A percentile compares a stretch with the other conserved stretches of the same genome.
Evolutionary conservation across 2,797 vertebrate species (phyloP).

Genomic region (Pseudomugil tenellus): DNA sequence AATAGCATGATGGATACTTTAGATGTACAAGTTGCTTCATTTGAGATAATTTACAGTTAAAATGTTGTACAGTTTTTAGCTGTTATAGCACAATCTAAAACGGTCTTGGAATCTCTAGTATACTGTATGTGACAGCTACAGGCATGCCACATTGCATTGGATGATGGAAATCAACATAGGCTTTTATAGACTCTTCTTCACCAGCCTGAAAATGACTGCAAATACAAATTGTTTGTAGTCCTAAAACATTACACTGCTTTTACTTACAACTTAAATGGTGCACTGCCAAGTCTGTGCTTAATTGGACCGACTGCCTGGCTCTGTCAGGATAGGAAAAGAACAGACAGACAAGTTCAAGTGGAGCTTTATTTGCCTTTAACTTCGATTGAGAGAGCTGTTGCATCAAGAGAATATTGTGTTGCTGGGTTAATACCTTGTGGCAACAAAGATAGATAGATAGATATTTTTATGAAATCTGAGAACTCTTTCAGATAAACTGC

Average conservation of each 20-base stretch:
- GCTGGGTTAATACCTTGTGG: neutral
- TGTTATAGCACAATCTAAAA: neutral
- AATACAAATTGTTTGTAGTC: neutral
- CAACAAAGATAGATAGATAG: neutral
- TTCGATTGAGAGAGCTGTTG: neutral
- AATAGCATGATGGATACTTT: neutral
- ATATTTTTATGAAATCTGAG: neutral
- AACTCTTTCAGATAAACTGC: neutral
- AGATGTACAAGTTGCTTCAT: neutral
- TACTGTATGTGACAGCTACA: neutral
- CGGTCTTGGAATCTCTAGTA: neutral
- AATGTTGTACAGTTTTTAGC: neutral
- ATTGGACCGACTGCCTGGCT: neutral
- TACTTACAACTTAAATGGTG: neutral
- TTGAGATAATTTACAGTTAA: neutral
- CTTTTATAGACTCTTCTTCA: neutral
- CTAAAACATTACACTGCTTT: slow-evolving; percentile 1
- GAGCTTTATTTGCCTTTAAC: neutral
- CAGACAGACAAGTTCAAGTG: neutral
- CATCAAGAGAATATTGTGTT: neutral
- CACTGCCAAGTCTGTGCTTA: neutral
- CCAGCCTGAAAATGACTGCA: neutral
- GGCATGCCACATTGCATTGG: neutral
- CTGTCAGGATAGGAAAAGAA: neutral
- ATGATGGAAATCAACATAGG: neutral